Evolutionary conservation across 2,797 vertebrate species (phyloP).

Genomic region (Sciurus carolinensis): DNA sequence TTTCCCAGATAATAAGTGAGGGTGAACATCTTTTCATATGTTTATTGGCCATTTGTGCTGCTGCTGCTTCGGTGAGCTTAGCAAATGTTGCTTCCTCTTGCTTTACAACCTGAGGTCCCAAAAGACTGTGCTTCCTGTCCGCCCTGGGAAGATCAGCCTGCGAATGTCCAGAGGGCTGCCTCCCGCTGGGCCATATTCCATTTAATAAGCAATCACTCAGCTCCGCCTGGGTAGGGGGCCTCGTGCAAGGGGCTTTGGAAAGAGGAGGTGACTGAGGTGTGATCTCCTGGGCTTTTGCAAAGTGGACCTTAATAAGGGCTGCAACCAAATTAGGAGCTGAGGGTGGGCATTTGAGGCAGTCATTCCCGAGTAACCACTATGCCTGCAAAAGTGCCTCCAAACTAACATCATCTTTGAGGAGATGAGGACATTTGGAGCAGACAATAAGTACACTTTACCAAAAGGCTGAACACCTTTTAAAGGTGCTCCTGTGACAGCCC

Average conservation of each 20-base stretch:
- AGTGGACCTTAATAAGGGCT: background rate
- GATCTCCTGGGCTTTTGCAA: background rate
- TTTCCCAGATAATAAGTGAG: conserved; percentile 75
- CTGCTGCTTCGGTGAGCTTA: conserved; percentile 44
- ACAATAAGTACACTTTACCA: background rate
- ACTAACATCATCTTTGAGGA: background rate
- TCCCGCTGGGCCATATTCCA: conserved; percentile 31
- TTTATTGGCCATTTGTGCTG: conserved; percentile 76
- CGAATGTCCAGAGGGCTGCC: conserved; percentile 1
- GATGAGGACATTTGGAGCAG: background rate
- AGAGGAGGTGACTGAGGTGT: conserved; percentile 30
- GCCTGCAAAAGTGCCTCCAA: background rate
- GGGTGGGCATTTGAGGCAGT: background rate
- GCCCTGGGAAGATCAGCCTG: conserved; percentile 18
- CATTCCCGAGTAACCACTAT: background rate
- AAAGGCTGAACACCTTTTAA: background rate
- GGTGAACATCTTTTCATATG: conserved; percentile 64
- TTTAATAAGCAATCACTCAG: conserved; percentile 37
- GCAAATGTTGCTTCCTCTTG: conserved; percentile 71
- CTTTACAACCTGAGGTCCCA: conserved; percentile 59
- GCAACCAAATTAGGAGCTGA: background rate
- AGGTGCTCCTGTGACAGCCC: background rate
- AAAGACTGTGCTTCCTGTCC: conserved; percentile 55
- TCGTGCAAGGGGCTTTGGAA: background rate
- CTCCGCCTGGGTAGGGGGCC: background rate